Base-by-base conservation (phyloP, 2,113 vertebrate species). In the Megaleporinus macrocephalus region DNA sequence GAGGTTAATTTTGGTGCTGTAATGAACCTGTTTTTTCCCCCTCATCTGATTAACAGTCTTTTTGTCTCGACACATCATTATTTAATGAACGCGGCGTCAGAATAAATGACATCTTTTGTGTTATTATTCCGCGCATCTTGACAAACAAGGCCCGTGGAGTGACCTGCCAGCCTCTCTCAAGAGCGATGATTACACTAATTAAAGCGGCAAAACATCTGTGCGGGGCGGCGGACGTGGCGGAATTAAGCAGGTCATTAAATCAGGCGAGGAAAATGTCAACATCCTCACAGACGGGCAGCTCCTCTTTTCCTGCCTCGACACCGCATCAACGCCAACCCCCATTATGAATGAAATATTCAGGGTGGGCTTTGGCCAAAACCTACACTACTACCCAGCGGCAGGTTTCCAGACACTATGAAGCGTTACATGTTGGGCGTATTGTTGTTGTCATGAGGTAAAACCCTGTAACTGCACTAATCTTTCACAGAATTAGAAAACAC, bases 171-270 rank as follows among this genome's bases (percentile, higher is more conserved):
- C 90, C 90, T 93, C 91, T 89, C 91, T 90, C 80, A 83, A 91
- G 89, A 92, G 91, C 57, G 80, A 84, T 86, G 90, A 93, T 93
- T 93, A 92, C 85, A 73, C 92, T 91, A 91, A 94, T 94, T 93
- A 93, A 93, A 92, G 89, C 80, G 78, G 88, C 84, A 89, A 90
- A 93, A 92, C 91, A 92, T 91, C 87, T 87, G 91, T 86, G 89
- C 30, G 88, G 89, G 85, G 86, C 85, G 77, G 82, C 86, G 78
- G 86, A 90, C 76, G 66, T 85, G 87, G 80, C 78, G 84, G 88
- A 91, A 93, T 91, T 90, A 90, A 92, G 84, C 88, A 89, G 90
- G 91, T 89, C 91, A 88, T 92, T 94, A 92, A 93, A 93, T 90
- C 88, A 91, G 85, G 81, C 53, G 13, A 79, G 82, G 83, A 90